Evolutionary conservation across 2,113 vertebrate genomes (phyloP), one percentile per base, ranked within the genome.

Genomic region (Melierax canorus): DNA sequence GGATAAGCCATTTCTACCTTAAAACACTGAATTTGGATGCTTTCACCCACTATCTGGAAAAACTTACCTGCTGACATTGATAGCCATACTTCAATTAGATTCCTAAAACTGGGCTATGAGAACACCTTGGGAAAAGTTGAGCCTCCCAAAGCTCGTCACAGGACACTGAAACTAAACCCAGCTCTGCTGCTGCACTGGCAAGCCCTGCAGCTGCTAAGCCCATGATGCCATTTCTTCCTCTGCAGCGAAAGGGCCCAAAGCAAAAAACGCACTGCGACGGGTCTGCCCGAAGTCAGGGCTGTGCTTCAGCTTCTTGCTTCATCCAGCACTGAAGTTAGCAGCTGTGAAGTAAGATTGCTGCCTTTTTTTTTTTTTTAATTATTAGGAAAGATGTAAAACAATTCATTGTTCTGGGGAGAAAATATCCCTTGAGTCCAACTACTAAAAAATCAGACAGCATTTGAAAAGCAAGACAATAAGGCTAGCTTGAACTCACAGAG

Each of bases 391-490:
- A 91, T 78, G 69, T 67, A 45, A 93, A 92, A 27, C 56, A 86
- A 84, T 60, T 94, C 45, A 39, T 74, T 90, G 36, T 38, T 82
- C 55, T 32, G 20, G 24, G 45, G 55, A 82, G 66, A 84, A 90
- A 77, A 56, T 41, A 77, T 79, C 91, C 77, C 87, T 69, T 26
- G 76, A 96, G 86, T 34, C 87, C 66, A 86, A 94, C 90, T 92
- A 91, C 84, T 84, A 73, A 89, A 97, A 97, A 97, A 90, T 78
- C 84, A 96, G 95, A 84, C 58, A 82, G 48, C 50, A 67, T 76
- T 93, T 95, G 75, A 86, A 92, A 95, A 90, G 72, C 46, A 79
- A 88, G 85, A 93, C 86, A 90, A 85, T 95, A 63, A 89, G 23
- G 24, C 80, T 20, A 78, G 48, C 84, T 82, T 92, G 79, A 72